phyloP scores from a whole-genome alignment of 2,113 vertebrate genomes.

The Antechinus stuartii region DNA sequence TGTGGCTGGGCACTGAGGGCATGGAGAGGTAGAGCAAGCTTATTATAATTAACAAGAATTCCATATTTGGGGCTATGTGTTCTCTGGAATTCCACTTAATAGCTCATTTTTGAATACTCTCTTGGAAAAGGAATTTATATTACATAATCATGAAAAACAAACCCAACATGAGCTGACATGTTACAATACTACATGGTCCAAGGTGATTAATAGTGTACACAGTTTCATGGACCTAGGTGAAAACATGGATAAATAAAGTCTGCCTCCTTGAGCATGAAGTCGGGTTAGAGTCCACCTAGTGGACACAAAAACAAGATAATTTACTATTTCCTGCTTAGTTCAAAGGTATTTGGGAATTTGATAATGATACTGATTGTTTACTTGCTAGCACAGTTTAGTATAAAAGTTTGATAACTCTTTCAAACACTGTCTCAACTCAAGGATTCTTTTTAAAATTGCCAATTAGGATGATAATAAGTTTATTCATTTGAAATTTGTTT shows the following conservation, averaged over 20 bases:
- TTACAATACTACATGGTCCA: constrained; percentile 75
- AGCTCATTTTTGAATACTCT: constrained; percentile 79
- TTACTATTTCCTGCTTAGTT: constrained; percentile 31
- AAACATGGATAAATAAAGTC: constrained; percentile 72
- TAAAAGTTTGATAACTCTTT: background rate
- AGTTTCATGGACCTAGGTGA: constrained; percentile 66
- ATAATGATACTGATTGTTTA: background rate
- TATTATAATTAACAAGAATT: background rate
- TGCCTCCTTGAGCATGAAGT: constrained; percentile 57
- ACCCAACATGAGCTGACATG: constrained; percentile 85
- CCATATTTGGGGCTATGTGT: constrained; percentile 43
- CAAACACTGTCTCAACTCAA: background rate
- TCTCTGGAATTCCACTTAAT: constrained; percentile 75
- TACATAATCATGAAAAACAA: constrained; percentile 87
- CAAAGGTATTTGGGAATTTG: constrained; percentile 17
- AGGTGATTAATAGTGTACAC: constrained; percentile 80
- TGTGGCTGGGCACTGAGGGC: background rate
- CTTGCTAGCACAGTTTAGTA: background rate
- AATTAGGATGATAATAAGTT: background rate
- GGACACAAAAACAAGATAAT: background rate
- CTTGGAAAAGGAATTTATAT: constrained; percentile 86
- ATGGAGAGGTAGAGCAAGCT: constrained; percentile 5
- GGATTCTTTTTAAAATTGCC: background rate
- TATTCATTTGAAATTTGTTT: background rate
- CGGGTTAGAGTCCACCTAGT: constrained; percentile 55